Evolutionary conservation across 2,888 invertebrate genomes (phyloP).

Genomic region (Pristionchus exspectatus): DNA sequence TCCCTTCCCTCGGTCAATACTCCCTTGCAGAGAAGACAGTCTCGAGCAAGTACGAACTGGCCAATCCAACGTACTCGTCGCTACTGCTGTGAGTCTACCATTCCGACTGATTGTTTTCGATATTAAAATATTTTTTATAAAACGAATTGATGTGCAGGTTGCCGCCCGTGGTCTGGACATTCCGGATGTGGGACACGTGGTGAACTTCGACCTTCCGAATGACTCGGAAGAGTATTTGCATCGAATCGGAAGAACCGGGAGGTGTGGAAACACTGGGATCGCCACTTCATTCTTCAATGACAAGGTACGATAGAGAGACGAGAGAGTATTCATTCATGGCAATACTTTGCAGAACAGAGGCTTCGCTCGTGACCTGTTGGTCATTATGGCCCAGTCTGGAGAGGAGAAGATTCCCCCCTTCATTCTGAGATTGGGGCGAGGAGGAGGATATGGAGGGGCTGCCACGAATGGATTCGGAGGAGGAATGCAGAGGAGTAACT

Average conservation of each 20-base stretch:
- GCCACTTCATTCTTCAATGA: slow-evolving; percentile 71
- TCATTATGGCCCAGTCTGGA: slow-evolving; percentile 58
- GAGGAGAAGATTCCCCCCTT: slow-evolving; percentile 69
- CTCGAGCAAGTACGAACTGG: slow-evolving; percentile 81
- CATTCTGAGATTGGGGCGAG: slow-evolving; percentile 58
- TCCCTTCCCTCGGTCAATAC: not conserved
- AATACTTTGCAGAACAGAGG: slow-evolving; percentile 61
- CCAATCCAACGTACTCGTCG: slow-evolving; percentile 80
- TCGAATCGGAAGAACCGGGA: slow-evolving; percentile 70
- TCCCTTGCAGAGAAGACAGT: slow-evolving; percentile 60
- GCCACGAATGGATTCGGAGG: slow-evolving; percentile 39
- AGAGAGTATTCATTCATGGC: not conserved
- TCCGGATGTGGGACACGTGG: slow-evolving; percentile 65
- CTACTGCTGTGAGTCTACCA: slow-evolving; percentile 63
- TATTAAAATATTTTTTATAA: not conserved
- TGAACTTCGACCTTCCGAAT: slow-evolving; percentile 69
- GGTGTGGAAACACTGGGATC: slow-evolving; percentile 68
- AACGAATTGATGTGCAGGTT: slow-evolving; percentile 56
- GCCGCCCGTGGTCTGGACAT: slow-evolving; percentile 71
- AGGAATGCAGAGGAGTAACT: slow-evolving; percentile 31
- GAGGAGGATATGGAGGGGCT: slow-evolving; percentile 13
- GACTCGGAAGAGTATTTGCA: slow-evolving; percentile 71
- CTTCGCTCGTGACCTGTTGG: slow-evolving; percentile 66
- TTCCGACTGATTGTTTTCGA: not conserved
- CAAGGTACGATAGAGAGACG: slow-evolving; percentile 56